These are phyloP conservation scores for Echinarachnius parma DNA, from an alignment of 53 echinoderm and acorn worm species.

Conservation along the genomic window DNA sequence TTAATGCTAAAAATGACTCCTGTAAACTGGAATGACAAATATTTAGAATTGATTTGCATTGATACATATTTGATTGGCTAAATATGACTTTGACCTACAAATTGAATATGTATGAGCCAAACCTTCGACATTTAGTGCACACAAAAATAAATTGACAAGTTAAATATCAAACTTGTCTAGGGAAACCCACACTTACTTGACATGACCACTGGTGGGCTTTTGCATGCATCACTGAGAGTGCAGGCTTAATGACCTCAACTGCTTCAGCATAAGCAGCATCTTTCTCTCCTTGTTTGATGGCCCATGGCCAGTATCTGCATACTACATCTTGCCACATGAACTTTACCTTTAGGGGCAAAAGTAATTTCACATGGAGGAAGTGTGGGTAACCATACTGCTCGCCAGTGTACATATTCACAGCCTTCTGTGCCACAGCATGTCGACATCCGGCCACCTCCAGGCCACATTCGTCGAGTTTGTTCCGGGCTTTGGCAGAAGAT, in stretches of 20 bases:
- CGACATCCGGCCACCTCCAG: constrained; percentile 45
- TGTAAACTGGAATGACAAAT: background rate
- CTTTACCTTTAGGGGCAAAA: background rate
- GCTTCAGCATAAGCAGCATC: background rate
- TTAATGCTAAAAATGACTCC: background rate
- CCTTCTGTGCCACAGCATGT: constrained; percentile 37
- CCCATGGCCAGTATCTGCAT: constrained; percentile 45
- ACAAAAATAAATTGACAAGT: too few relatives aligned
- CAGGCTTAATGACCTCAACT: constrained; percentile 21
- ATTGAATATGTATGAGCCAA: too few relatives aligned
- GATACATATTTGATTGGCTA: background rate
- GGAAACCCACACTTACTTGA: constrained; percentile 22
- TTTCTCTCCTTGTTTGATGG: background rate
- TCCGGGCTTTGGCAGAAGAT: background rate
- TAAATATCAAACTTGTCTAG: background rate
- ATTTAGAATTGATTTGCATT: background rate
- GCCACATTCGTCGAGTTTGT: constrained; percentile 30
- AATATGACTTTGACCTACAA: too few relatives aligned
- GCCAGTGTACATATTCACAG: constrained; percentile 39
- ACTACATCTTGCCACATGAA: constrained; percentile 49
- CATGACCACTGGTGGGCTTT: constrained; percentile 42
- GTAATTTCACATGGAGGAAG: constrained; percentile 20
- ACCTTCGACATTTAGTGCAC: too few relatives aligned
- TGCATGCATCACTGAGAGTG: constrained; percentile 39
- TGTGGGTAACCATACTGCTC: constrained; percentile 37